Conservation (phyloP, 2,888 invertebrate genomes). For the Siphlonurus alternatus region DNA sequence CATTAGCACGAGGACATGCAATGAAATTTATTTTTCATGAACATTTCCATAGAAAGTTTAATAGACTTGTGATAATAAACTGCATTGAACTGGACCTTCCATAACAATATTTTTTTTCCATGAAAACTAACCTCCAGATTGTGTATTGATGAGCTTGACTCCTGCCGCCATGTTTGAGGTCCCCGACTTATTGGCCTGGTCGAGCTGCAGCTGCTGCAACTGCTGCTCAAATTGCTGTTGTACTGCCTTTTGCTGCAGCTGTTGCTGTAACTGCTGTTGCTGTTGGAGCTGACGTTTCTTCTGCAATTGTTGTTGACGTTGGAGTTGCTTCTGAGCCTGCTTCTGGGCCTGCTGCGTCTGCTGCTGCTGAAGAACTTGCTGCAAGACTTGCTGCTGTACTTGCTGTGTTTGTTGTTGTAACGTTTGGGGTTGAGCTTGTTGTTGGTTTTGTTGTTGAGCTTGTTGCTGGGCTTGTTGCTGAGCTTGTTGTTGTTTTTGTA, state of each 20-base stretch:
- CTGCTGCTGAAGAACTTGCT: background rate
- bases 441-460: constrained; percentile 10
- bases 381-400: background rate
- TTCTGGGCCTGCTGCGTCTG: background rate
- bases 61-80: too few species aligned
- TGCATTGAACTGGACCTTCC: too few species aligned
- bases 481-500: background rate
- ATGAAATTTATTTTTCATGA: too few species aligned
- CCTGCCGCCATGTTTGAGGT: background rate
- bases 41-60: too few species aligned
- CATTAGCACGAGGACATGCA: too few species aligned
- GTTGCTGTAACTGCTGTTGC: constrained; percentile 26
- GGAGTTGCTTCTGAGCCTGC: background rate
- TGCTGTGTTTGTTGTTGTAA: background rate
- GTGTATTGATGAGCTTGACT: constrained; percentile 7
- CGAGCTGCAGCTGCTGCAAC: background rate
- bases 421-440: background rate
- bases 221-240: background rate
- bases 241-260: constrained; percentile 23
- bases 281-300: constrained; percentile 20
- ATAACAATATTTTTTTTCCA: background rate
- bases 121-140: background rate
- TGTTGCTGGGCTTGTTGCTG: constrained; percentile 6
- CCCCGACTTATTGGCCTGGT: background rate
- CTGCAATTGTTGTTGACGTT: background rate